These are phyloP conservation scores for Leptopilina clavipes DNA, from an alignment of 1,140 invertebrate genomes.

Conservation along the genomic window DNA sequence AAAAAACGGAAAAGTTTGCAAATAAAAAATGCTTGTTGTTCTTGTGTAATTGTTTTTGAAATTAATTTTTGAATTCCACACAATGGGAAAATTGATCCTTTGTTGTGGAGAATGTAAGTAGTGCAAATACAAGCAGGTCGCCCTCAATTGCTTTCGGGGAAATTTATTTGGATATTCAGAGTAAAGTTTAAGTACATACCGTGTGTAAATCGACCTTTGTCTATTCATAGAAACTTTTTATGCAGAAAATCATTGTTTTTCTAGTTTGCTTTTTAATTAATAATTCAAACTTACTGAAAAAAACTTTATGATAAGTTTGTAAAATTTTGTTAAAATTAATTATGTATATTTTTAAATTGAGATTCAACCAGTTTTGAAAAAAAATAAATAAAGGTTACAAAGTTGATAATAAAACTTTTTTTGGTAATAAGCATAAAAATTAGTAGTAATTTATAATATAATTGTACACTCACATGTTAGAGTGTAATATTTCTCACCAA, in stretches of 20 bases:
- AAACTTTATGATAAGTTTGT: too few species aligned
- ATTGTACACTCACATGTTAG: not conserved
- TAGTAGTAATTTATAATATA: not conserved
- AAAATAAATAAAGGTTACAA: not conserved
- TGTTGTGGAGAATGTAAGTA: slow-evolving; percentile 52
- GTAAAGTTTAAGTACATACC: slow-evolving; percentile 7
- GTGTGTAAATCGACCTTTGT: slow-evolving; percentile 22
- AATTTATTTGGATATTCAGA: slow-evolving; percentile 43
- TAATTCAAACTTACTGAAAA: not conserved
- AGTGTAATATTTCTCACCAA: slow-evolving; percentile 22
- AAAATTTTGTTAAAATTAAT: not conserved
- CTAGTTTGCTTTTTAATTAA: not conserved
- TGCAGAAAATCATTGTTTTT: not conserved
- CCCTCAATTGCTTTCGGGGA: slow-evolving; percentile 59
- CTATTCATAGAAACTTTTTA: not conserved
- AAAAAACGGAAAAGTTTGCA: too few species aligned
- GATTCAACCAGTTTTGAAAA: too few species aligned
- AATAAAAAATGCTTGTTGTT: not conserved
- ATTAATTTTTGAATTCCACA: not conserved
- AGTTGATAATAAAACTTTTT: not conserved
- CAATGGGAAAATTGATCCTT: not conserved
- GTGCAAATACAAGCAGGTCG: slow-evolving; percentile 56
- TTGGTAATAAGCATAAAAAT: not conserved
- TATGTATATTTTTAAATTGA: too few species aligned
- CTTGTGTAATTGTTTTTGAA: not conserved